Evolutionary conservation across 2,113 vertebrate species (phyloP).

Genomic region (Hypanus sabinus): DNA sequence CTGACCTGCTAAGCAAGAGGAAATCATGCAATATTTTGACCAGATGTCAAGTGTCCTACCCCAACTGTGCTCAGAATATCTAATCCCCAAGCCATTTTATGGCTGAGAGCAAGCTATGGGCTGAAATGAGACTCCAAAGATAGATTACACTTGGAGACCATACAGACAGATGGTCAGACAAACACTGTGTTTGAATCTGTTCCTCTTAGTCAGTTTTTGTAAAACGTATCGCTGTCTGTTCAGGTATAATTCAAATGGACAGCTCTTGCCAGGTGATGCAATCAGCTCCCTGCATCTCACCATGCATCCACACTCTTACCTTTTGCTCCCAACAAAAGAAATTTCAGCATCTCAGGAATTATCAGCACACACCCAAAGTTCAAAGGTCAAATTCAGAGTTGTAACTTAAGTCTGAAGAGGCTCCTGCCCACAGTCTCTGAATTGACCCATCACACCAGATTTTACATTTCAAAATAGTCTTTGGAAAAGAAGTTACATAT

Average conservation of each 20-base stretch:
- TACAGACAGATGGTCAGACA: not conserved
- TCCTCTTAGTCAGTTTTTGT: not conserved
- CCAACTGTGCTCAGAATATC: not conserved
- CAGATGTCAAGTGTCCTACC: not conserved
- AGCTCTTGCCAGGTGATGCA: not conserved
- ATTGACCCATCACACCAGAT: not conserved
- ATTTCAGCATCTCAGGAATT: not conserved
- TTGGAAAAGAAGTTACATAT: not conserved
- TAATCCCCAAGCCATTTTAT: not conserved
- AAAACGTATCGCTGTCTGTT: not conserved
- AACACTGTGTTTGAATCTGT: not conserved
- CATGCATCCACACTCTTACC: too few species aligned
- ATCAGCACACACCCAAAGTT: not conserved
- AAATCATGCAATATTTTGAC: not conserved
- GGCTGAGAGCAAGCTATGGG: not conserved
- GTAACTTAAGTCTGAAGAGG: not conserved
- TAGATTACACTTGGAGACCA: not conserved
- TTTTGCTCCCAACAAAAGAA: not conserved
- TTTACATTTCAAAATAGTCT: not conserved
- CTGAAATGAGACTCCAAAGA: not conserved
- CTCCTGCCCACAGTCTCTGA: not conserved
- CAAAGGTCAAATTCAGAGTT: not conserved
- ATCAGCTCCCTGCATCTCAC: not conserved
- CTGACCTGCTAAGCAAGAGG: not conserved
- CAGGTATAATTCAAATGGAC: not conserved